Evolutionary conservation across 2,888 invertebrate species (phyloP).

Genomic region (Kryphioiulus occultus): DNA sequence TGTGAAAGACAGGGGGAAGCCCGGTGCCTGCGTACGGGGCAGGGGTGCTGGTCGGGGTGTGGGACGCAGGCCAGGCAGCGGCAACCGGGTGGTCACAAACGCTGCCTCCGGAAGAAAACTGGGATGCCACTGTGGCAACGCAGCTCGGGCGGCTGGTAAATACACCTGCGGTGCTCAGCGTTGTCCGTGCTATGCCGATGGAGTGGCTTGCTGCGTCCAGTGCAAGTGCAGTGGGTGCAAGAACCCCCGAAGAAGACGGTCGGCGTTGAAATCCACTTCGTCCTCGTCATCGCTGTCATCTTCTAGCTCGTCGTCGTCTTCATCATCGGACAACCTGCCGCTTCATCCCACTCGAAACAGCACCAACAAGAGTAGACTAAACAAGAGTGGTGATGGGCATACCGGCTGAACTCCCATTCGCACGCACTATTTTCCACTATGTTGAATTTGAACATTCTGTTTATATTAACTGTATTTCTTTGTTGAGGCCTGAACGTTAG

Average conservation of each 20-base stretch:
- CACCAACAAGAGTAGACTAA: neutral
- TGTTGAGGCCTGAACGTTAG: neutral
- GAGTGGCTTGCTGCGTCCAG: conserved; percentile 80
- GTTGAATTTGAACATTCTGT: neutral
- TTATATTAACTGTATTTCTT: neutral
- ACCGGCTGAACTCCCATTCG: neutral
- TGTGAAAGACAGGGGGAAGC: neutral
- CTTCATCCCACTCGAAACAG: neutral
- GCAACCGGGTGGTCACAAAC: neutral
- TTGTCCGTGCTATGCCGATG: conserved; percentile 92
- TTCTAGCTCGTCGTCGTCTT: neutral
- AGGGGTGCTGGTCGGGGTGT: neutral
- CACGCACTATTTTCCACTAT: neutral
- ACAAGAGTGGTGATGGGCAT: neutral
- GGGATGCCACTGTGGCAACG: conserved; percentile 90
- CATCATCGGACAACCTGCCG: neutral
- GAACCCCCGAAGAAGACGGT: conserved; percentile 74
- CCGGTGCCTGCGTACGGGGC: neutral
- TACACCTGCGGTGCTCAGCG: conserved; percentile 92
- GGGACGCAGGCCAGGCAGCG: neutral
- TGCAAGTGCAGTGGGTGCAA: conserved; percentile 93
- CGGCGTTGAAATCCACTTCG: neutral
- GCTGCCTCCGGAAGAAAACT: neutral
- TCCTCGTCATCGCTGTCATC: neutral
- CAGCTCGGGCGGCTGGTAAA: conserved; percentile 86